Conservation (phyloP, 2,888 invertebrate species). For the Nephrotoma appendiculata region DNA sequence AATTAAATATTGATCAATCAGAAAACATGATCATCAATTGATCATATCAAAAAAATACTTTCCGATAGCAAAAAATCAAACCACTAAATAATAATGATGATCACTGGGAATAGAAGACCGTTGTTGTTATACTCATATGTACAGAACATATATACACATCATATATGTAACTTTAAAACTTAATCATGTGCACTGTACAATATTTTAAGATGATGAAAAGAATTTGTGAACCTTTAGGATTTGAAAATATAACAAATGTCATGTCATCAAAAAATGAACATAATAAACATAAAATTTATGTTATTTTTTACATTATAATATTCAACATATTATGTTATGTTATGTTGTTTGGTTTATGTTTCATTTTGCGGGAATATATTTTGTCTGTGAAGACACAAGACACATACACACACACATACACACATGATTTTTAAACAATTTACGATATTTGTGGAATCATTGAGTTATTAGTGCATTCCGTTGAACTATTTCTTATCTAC, state of each 20-base stretch:
- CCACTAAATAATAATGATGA: background rate
- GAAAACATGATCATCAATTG: background rate
- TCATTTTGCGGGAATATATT: background rate
- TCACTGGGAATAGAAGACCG: background rate
- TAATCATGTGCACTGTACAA: background rate
- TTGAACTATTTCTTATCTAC: background rate
- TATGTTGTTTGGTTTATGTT: background rate
- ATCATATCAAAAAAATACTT: background rate
- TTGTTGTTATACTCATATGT: background rate
- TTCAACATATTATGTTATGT: background rate
- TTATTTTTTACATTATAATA: background rate
- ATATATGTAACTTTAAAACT: background rate
- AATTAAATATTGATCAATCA: background rate
- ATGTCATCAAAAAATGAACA: background rate
- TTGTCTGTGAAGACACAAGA: background rate
- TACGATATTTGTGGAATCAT: background rate
- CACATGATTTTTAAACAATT: background rate
- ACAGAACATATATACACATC: background rate
- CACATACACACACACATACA: too few relatives aligned
- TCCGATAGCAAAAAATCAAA: background rate
- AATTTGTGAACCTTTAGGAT: background rate
- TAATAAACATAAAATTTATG: background rate
- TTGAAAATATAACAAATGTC: background rate
- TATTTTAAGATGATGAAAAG: background rate
- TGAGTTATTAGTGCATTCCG: background rate